A percentile compares a stretch with the other conserved stretches of the same genome.
Evolutionary conservation across 2,797 vertebrate genomes (phyloP).

Genomic region (Lutjanus campechanus): DNA sequence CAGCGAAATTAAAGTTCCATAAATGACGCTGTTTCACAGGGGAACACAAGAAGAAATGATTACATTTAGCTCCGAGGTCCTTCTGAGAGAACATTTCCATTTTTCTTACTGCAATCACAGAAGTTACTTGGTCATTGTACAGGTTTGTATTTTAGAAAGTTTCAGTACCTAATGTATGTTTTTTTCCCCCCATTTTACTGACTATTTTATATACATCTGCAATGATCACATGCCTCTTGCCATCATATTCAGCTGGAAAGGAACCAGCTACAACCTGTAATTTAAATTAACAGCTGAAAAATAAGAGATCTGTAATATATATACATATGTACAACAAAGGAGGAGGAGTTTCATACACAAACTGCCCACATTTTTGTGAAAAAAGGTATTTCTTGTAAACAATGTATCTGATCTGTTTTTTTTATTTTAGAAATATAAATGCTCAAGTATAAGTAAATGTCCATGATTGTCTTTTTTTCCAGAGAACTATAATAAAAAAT

Average conservation of each 20-base stretch:
- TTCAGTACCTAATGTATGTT: not conserved
- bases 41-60: conserved; percentile 47
- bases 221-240: conserved; percentile 7
- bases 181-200: conserved; percentile 4
- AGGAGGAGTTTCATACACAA: not conserved
- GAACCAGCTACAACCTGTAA: not conserved
- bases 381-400: conserved; percentile 13
- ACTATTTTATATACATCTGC: conserved; percentile 32
- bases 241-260: conserved; percentile 8
- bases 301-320: conserved; percentile 4
- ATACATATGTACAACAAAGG: not conserved
- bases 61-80: conserved; percentile 45
- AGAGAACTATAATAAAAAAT: conserved; percentile 40
- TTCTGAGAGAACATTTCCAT: conserved; percentile 27
- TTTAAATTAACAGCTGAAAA: conserved; percentile 3
- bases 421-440: conserved; percentile 36
- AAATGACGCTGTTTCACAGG: conserved; percentile 39
- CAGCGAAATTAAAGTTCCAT: conserved; percentile 45
- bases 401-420: conserved; percentile 32
- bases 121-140: not conserved
- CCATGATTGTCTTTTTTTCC: conserved; percentile 29
- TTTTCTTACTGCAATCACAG: conserved; percentile 25
- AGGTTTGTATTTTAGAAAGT: conserved; percentile 28
- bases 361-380: not conserved
- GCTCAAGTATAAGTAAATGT: conserved; percentile 20